phyloP scores from a whole-genome alignment of 2,888 invertebrate species.

The Phengaris alcon region DNA sequence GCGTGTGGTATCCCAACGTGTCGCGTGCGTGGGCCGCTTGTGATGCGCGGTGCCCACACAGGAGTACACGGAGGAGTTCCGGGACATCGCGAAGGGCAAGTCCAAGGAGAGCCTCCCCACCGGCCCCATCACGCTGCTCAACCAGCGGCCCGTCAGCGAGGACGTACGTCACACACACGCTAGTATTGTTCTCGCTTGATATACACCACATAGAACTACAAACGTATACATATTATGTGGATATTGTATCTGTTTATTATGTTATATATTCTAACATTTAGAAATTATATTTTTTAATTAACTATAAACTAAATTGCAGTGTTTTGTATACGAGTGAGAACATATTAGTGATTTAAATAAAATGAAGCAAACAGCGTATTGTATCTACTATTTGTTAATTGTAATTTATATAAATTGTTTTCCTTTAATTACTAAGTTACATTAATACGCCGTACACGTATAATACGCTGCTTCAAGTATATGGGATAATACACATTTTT shows the following conservation, averaged over 20 bases:
- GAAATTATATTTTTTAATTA: neutral
- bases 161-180: slow-evolving; percentile 83
- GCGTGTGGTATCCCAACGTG: slow-evolving; percentile 49
- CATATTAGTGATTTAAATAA: neutral
- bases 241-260: neutral
- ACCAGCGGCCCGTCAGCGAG: slow-evolving; percentile 96
- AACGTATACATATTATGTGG: neutral
- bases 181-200: slow-evolving; percentile 26
- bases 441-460: neutral
- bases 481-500: slow-evolving; percentile 45
- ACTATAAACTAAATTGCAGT: neutral
- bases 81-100: slow-evolving; percentile 97
- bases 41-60: slow-evolving; percentile 75
- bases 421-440: neutral
- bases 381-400: neutral
- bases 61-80: slow-evolving; percentile 98
- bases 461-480: slow-evolving; percentile 27
- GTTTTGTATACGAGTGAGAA: slow-evolving; percentile 10
- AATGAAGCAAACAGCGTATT: neutral
- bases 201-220: slow-evolving; percentile 7
- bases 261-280: neutral
- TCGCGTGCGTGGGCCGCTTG: slow-evolving; percentile 55
- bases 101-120: slow-evolving; percentile 95
- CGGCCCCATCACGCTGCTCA: slow-evolving; percentile 95
- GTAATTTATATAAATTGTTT: neutral